A percentile compares a stretch with the other conserved stretches of the same genome.
phyloP scores from a whole-genome alignment of 2,888 invertebrate genomes.

The Dynastes hyllus region DNA sequence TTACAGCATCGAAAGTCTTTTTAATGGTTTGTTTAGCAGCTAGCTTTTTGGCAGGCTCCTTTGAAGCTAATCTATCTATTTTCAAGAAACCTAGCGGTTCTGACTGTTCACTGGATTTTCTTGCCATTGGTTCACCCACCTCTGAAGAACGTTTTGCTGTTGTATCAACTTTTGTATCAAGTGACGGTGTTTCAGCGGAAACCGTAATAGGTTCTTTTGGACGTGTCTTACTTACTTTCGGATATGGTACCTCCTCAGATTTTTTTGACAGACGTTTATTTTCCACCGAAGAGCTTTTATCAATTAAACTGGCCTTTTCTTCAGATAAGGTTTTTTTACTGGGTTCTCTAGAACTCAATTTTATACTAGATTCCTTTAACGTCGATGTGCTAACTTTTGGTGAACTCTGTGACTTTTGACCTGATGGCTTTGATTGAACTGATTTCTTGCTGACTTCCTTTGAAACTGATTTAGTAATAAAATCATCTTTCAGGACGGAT shows the following conservation, averaged over 20 bases:
- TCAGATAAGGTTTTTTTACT: background rate
- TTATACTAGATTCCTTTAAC: constrained; percentile 7
- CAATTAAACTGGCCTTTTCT: background rate
- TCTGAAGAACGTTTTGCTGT: background rate
- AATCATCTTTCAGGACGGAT: too few relatives aligned
- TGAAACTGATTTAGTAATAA: background rate
- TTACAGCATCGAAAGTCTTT: background rate
- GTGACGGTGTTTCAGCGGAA: background rate
- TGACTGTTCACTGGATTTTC: too few relatives aligned
- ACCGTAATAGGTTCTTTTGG: background rate
- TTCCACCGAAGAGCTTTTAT: background rate
- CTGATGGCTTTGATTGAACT: too few relatives aligned
- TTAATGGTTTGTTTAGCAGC: too few relatives aligned
- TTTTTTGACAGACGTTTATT: too few relatives aligned
- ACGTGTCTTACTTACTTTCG: background rate
- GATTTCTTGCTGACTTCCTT: too few relatives aligned
- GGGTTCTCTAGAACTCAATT: background rate
- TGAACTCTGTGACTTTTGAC: background rate
- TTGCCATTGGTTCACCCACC: background rate
- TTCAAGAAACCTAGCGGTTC: too few relatives aligned
- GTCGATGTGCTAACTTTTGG: background rate
- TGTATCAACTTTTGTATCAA: background rate
- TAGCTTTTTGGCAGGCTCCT: too few relatives aligned
- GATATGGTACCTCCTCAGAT: too few relatives aligned
- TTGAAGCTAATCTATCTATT: too few relatives aligned